Conservation (phyloP, 1,140 invertebrate species). For the Eurosta solidaginis region DNA sequence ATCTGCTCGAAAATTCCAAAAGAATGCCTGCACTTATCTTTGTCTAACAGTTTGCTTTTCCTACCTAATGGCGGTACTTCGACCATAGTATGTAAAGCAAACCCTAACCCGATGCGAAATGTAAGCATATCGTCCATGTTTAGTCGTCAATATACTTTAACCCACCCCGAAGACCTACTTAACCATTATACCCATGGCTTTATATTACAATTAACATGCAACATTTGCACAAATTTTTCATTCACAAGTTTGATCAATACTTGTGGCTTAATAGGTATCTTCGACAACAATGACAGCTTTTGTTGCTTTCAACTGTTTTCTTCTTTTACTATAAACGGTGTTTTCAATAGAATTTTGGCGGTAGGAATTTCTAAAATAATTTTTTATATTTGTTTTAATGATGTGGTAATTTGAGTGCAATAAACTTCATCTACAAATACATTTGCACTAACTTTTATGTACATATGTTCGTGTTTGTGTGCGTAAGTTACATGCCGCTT, state of each 20-base stretch:
- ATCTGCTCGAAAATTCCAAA: too few relatives aligned
- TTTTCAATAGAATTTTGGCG: background rate
- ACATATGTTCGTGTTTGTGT: background rate
- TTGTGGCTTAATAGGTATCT: slow-evolving; percentile 2
- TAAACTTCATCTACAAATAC: background rate
- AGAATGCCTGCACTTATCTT: too few relatives aligned
- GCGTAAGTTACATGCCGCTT: background rate
- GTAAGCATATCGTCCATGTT: too few relatives aligned
- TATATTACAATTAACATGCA: slow-evolving; percentile 7
- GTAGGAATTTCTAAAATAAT: too few relatives aligned
- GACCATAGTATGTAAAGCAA: too few relatives aligned
- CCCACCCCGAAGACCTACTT: slow-evolving; percentile 2
- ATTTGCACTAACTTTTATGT: background rate
- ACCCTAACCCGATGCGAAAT: too few relatives aligned
- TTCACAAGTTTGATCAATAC: slow-evolving; percentile 15
- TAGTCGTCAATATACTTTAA: background rate
- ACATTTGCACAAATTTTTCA: slow-evolving; percentile 8
- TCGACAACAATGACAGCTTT: background rate
- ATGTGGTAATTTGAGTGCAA: slow-evolving; percentile 21
- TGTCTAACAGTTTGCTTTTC: too few relatives aligned
- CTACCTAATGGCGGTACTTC: too few relatives aligned
- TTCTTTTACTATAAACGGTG: background rate
- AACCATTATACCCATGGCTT: background rate
- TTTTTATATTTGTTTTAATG: background rate
- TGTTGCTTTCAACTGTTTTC: background rate